Base-by-base conservation (phyloP, 2,797 vertebrate genomes). In the Tokudaia tokunoshimensis region DNA sequence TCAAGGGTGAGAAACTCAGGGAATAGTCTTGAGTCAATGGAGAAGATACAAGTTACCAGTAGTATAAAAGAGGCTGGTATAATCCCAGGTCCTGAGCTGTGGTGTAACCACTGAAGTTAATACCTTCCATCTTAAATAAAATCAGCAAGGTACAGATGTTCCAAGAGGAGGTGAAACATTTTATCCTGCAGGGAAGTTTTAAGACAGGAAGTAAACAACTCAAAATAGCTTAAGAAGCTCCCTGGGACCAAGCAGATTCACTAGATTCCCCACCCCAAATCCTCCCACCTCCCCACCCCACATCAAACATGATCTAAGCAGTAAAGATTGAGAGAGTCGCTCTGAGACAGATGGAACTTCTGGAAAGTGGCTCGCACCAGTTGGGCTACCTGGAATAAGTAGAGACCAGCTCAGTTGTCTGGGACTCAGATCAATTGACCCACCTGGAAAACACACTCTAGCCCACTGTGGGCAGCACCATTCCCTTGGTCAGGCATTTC, bases 201-300 rank as follows among this genome's bases (percentile, higher is more conserved):
- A 70, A 86, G 44, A 86, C 19, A 70, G 20, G 47, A 70, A 37
- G 31, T 52, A 34, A 13, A 50, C 44, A 52, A 15, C 47, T 70
- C 44, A 86, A 26, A n/a, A 52, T 52, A 86, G 44, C 63, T 52
- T 86, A 29, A n/a, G 63, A 70, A 24, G 7, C 31, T n/a, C 63
- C 63, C 47, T 37, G 44, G 34, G 34, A n/a, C 61, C n/a, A 14
- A 70, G 83, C 44, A 37, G 31, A 70, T 52, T 52, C 20, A 24
- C 47, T n/a, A 70, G 44, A 52, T 44, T 3, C 6, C 1, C 12
- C 11, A 17, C 29, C 10, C 3, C 47, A 20, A 70, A n/a, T 37
- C 34, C 15, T 5, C 31, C 1, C 31, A 6, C 15, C 31, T 6
- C 10, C 29, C 4, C 31, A 7, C 8, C 8, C 17, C 0, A 17